Conservation (phyloP, 2,888 invertebrate species). For the Vandiemenella viatica region DNA sequence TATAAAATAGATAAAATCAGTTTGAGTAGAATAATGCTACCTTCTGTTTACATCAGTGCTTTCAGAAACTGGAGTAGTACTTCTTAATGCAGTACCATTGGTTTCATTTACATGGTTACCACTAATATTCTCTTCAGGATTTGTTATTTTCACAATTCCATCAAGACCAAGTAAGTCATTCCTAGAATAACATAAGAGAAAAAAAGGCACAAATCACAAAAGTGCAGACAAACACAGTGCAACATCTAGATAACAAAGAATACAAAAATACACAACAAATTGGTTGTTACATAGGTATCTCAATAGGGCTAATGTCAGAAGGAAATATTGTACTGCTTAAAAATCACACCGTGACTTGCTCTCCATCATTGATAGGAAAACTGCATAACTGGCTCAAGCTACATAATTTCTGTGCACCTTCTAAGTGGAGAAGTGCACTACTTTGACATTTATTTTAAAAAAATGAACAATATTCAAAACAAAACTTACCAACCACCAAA, state of each 20-base stretch:
- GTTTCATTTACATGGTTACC: slow-evolving; percentile 27
- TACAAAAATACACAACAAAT: too few species aligned
- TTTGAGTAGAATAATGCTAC: slow-evolving; percentile 18
- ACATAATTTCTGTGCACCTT: too few species aligned
- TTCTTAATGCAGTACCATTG: slow-evolving; percentile 19
- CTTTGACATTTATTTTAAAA: too few species aligned
- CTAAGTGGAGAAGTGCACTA: too few species aligned
- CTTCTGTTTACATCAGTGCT: slow-evolving; percentile 27
- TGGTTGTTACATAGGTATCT: too few species aligned
- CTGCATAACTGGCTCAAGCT: too few species aligned
- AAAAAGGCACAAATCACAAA: slow-evolving; percentile 1
- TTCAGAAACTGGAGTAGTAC: slow-evolving; percentile 13
- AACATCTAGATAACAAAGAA: not conserved
- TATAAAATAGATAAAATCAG: not conserved
- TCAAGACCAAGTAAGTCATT: slow-evolving; percentile 55
- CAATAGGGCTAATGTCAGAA: too few species aligned
- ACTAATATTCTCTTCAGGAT: slow-evolving; percentile 39
- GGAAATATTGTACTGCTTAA: too few species aligned
- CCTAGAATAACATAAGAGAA: slow-evolving; percentile 25
- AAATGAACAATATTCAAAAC: too few species aligned
- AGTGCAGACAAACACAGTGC: not conserved
- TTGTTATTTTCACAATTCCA: slow-evolving; percentile 56
- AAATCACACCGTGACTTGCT: too few species aligned
- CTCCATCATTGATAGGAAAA: too few species aligned
- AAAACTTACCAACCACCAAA: too few species aligned